Percentiles rank a stretch among this genome's conserved stretches.
phyloP scores from a whole-genome alignment of 2,797 vertebrate species.

The Arnoldichthys spilopterus region DNA sequence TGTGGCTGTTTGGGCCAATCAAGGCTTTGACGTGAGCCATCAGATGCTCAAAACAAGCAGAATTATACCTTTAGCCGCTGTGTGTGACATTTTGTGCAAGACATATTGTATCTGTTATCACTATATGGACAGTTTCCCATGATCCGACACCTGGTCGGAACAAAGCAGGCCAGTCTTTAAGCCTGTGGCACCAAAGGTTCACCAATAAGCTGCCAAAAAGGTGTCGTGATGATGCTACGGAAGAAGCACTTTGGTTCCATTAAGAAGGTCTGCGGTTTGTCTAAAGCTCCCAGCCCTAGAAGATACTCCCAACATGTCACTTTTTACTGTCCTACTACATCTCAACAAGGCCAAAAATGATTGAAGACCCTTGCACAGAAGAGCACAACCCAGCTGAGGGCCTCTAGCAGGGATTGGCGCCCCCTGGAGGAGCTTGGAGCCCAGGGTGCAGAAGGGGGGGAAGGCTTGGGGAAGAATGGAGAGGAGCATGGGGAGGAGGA shows the following conservation, averaged over 20 bases:
- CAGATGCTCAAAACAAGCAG: too few species aligned
- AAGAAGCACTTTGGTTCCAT: too few species aligned
- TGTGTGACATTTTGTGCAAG: too few species aligned
- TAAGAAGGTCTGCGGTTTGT: too few species aligned
- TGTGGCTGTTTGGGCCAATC: neutral
- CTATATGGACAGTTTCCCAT: too few species aligned
- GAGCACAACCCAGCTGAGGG: neutral
- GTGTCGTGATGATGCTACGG: too few species aligned
- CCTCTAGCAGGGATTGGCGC: constrained; percentile 20
- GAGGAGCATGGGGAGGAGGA: constrained; percentile 52
- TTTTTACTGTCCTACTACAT: neutral
- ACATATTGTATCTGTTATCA: too few species aligned
- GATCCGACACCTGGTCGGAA: too few species aligned
- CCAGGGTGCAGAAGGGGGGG: constrained; percentile 1
- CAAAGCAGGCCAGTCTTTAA: too few species aligned
- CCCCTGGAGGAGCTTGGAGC: constrained; percentile 23
- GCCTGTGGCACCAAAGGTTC: too few species aligned
- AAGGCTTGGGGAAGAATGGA: constrained; percentile 39
- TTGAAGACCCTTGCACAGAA: neutral
- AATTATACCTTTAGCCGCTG: too few species aligned
- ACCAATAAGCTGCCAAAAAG: too few species aligned
- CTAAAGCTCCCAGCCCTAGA: neutral
- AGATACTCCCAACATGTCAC: neutral
- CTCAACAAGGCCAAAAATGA: neutral
- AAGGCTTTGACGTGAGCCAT: neutral